Base-by-base conservation (phyloP, 2,888 invertebrate genomes). In the Noctuana brunneofusca region DNA sequence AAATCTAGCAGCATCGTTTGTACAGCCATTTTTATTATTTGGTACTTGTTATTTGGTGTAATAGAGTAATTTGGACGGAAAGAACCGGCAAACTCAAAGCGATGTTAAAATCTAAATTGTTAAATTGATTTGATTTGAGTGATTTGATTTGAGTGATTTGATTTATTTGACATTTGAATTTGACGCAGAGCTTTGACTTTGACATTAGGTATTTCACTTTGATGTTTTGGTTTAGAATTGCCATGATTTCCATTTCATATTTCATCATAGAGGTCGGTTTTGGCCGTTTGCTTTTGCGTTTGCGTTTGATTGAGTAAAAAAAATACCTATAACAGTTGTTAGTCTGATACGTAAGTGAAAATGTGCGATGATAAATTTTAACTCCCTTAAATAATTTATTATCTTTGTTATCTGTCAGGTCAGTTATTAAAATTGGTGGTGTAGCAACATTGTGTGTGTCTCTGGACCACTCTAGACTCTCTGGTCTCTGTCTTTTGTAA, bases 1-100 rank as follows among this genome's bases (percentile, higher is more conserved):
- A 97, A 96, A 89, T 97, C 96, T 72, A 96, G 87, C 57, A 97
- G 87, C 73, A 96, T 92, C 55, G 96, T 96, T 84, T 96, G 95
- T 41, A 95, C 96, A 71, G 96, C 94, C 96, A 96, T 96, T 70
- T 72, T 74, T 60, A 62, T 56, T 64, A 59, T 68, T 66, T 60
- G 46, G 49, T 38, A 63, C 68, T 70, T 64, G 69, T 70, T 66
- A 72, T 64, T 69, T 68, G 65, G 66, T 73, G 66, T 68, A 69
- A 14, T 67, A 69, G 56, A 54, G 67, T 65, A 67, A 70, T 73
- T 71, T 71, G 69, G 70, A 70, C 77, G 80, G 80, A 81, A 73
- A 74, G 76, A 72, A 80, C 80, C 80, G 81, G 79, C 72, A 75
- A 75, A 72, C 62, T 56, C 58, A 69, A 67, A 53, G 52, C 56